Conservation (phyloP, 2,797 vertebrate genomes). For the Gallinago stenura region DNA sequence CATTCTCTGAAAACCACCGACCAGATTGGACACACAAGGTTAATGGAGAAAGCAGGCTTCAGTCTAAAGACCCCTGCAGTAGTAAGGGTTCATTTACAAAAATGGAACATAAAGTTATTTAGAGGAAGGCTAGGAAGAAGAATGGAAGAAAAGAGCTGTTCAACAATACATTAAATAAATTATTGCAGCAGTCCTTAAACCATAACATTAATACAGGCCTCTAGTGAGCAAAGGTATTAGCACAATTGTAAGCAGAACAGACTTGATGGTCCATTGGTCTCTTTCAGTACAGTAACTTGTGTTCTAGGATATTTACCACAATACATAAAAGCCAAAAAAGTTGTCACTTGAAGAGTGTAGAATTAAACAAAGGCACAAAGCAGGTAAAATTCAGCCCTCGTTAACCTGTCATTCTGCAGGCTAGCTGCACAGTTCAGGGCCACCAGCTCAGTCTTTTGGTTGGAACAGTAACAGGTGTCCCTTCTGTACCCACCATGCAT, state of each 20-base stretch:
- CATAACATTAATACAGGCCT: slow-evolving; percentile 20
- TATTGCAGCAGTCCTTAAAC: not conserved
- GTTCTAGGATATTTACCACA: slow-evolving; percentile 67
- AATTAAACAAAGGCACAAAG: slow-evolving; percentile 64
- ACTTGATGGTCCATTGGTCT: slow-evolving; percentile 64
- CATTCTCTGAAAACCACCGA: not conserved
- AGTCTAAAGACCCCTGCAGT: not conserved
- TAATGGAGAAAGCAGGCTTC: not conserved
- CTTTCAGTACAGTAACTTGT: slow-evolving; percentile 44
- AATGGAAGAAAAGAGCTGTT: slow-evolving; percentile 25
- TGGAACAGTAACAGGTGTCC: not conserved
- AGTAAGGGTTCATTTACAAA: not conserved
- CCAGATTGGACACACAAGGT: not conserved
- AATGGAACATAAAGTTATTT: not conserved
- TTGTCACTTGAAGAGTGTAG: not conserved
- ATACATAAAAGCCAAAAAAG: slow-evolving; percentile 53
- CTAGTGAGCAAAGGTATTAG: slow-evolving; percentile 15
- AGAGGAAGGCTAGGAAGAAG: slow-evolving; percentile 12
- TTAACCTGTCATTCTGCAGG: slow-evolving; percentile 62
- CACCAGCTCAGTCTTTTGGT: not conserved
- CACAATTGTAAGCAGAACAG: slow-evolving; percentile 45
- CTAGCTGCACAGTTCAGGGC: not conserved
- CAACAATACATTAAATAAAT: slow-evolving; percentile 27
- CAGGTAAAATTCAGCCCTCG: slow-evolving; percentile 46
- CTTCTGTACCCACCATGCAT: not conserved